A percentile compares a stretch with the other conserved stretches of the same genome.
Conservation (phyloP, 2,113 vertebrate genomes). For the Sula dactylatra region DNA sequence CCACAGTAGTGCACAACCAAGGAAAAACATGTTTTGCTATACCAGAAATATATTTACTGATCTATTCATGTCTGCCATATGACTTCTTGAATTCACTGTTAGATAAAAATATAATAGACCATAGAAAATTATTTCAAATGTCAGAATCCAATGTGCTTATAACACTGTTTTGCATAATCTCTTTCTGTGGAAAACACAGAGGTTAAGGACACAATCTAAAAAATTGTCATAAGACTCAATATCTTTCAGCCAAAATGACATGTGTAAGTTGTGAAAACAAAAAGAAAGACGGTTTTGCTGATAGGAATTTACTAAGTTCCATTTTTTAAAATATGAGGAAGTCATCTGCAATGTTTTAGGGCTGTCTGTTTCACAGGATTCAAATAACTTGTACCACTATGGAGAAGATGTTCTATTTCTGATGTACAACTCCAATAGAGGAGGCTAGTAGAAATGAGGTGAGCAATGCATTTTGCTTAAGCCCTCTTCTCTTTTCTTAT, state of each 20-base stretch:
- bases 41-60: conserved; percentile 50
- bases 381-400: neutral
- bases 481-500: neutral
- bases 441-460: neutral
- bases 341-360: neutral
- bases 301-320: neutral
- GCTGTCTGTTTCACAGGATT: neutral
- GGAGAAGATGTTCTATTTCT: neutral
- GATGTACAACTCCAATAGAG: neutral
- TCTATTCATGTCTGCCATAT: conserved; percentile 21
- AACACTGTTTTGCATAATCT: conserved; percentile 52
- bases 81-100: conserved; percentile 25
- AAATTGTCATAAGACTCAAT: neutral
- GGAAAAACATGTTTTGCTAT: neutral
- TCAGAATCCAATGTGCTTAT: conserved; percentile 35
- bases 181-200: conserved; percentile 24
- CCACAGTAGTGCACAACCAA: conserved; percentile 2
- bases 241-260: conserved; percentile 37
- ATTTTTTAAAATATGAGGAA: neutral
- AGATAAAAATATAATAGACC: conserved; percentile 34
- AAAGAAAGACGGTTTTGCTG: neutral
- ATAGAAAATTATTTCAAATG: conserved; percentile 56
- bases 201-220: conserved; percentile 22
- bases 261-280: conserved; percentile 4
- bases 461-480: neutral